Percentiles rank a stretch among this genome's conserved stretches.
phyloP scores from a whole-genome alignment of 30 jellyfish, hydroid and myxozoan species.

The Cassiopea xamachana region DNA sequence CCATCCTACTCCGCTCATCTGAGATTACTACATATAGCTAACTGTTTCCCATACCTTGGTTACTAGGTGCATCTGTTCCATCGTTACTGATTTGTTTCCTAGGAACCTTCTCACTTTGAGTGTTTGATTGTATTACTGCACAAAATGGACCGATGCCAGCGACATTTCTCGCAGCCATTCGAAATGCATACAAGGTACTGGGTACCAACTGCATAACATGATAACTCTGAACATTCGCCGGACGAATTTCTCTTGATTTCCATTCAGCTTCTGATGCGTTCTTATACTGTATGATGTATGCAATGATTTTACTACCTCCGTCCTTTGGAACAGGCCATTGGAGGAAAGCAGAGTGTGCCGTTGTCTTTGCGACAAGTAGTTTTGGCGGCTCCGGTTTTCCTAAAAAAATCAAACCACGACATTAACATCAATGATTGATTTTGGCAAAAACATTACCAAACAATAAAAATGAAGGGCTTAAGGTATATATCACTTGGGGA shows the following conservation, averaged over 20 bases:
- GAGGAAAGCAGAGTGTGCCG: conserved; percentile 27
- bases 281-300: conserved; percentile 64
- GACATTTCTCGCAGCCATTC: conserved; percentile 72
- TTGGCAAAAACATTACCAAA: neutral
- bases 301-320: conserved; percentile 62
- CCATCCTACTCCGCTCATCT: too few species aligned
- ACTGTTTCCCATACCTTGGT: too few species aligned
- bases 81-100: too few species aligned
- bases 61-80: too few species aligned
- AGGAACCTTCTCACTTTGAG: neutral
- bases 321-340: conserved; percentile 55
- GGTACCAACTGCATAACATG: conserved; percentile 66
- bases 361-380: neutral
- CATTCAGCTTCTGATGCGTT: conserved; percentile 42
- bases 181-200: conserved; percentile 47
- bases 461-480: too few species aligned
- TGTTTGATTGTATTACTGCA: neutral
- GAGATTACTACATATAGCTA: too few species aligned
- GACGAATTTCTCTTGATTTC: conserved; percentile 67
- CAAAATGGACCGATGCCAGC: conserved; percentile 77
- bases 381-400: conserved; percentile 60
- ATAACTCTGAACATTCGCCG: conserved; percentile 67
- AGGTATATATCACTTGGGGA: too few species aligned
- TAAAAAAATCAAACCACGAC: neutral
- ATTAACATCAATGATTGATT: neutral